Conservation (phyloP, 2,888 invertebrate species). For the Bibio marci region DNA sequence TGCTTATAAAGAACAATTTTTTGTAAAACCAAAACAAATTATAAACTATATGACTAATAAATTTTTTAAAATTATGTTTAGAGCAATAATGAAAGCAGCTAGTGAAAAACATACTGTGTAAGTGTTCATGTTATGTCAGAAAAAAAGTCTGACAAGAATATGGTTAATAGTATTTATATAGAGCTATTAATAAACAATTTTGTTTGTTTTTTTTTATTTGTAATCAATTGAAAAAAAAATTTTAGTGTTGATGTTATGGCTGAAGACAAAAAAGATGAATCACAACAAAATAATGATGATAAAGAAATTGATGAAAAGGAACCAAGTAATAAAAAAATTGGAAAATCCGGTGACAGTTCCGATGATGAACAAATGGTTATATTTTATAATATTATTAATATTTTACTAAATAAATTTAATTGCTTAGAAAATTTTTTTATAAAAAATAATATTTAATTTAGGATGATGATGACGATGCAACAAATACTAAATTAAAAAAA, state of each 20-base stretch:
- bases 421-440: not conserved
- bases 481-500: conserved; percentile 33
- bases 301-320: conserved; percentile 28
- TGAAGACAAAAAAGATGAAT: conserved; percentile 11
- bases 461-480: conserved; percentile 27
- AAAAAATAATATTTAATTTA: conserved; percentile 1
- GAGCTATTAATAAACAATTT: no score
- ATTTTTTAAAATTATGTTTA: conserved; percentile 52
- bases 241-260: conserved; percentile 11
- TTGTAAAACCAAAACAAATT: conserved; percentile 49
- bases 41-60: conserved; percentile 54
- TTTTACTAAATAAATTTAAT: no score
- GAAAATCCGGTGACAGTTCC: conserved; percentile 5
- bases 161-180: no score
- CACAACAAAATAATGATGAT: conserved; percentile 18
- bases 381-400: no score
- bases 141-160: no score
- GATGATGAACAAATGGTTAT: conserved; percentile 5
- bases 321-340: not conserved
- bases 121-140: conserved; percentile 9
- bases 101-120: conserved; percentile 30
- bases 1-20: conserved; percentile 55
- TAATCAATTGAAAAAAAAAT: no score
- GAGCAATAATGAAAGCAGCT: conserved; percentile 38
- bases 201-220: no score